Conservation (phyloP, 1,140 invertebrate genomes). For the Cydia splendana region DNA sequence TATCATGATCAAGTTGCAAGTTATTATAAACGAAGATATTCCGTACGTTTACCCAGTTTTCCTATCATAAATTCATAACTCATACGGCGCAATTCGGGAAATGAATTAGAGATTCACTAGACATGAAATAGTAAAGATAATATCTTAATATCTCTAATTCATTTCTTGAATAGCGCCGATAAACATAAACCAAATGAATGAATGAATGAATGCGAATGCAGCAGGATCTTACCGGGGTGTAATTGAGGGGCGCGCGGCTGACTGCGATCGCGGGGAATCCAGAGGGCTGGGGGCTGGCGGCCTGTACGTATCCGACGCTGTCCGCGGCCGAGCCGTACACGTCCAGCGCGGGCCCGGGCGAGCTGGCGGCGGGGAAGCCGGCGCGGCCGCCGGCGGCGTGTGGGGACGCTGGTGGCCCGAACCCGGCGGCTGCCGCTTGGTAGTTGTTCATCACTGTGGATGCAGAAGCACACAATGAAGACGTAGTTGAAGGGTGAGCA, state of each 20-base stretch:
- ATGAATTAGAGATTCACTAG: too few relatives aligned
- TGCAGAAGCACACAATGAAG: slow-evolving; percentile 15
- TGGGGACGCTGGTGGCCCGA: slow-evolving; percentile 83
- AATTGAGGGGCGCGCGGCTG: slow-evolving; percentile 92
- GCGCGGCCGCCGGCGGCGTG: slow-evolving; percentile 84
- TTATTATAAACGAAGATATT: too few relatives aligned
- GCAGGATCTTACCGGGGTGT: slow-evolving; percentile 87
- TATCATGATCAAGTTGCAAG: too few relatives aligned
- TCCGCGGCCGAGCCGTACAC: slow-evolving; percentile 93
- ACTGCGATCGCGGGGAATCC: slow-evolving; percentile 94
- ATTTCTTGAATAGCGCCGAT: too few relatives aligned
- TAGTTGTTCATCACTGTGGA: slow-evolving; percentile 96
- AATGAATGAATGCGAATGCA: too few relatives aligned
- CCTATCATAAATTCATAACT: too few relatives aligned
- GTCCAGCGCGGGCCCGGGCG: slow-evolving; percentile 91
- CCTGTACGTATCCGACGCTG: slow-evolving; percentile 94
- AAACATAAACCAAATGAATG: too few relatives aligned
- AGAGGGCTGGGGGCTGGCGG: slow-evolving; percentile 94
- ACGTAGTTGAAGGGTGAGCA: background rate
- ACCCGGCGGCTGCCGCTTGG: slow-evolving; percentile 89
- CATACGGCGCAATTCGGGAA: too few relatives aligned
- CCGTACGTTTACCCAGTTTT: too few relatives aligned
- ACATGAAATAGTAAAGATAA: too few relatives aligned
- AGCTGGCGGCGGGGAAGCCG: slow-evolving; percentile 93
- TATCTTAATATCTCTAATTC: too few relatives aligned